A percentile compares a stretch with the other conserved stretches of the same genome.
These are phyloP conservation scores for Thumatha senex DNA, from an alignment of 2,888 invertebrate genomes.

Conservation along the genomic window DNA sequence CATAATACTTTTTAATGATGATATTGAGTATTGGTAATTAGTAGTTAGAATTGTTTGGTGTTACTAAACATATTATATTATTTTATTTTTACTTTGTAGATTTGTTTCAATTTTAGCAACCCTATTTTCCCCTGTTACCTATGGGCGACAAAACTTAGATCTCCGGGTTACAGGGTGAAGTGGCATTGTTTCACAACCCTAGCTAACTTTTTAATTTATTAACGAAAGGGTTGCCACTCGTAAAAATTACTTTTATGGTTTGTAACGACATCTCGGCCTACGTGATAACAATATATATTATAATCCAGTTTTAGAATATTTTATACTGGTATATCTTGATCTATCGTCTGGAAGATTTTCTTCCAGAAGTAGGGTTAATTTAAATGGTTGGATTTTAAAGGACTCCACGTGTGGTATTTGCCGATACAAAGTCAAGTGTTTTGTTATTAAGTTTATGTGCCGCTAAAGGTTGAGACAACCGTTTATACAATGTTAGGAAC, in stretches of 20 bases:
- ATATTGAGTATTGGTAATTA: no score
- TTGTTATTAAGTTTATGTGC: conserved; percentile 69
- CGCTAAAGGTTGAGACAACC: conserved; percentile 70
- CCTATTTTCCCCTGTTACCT: conserved; percentile 44
- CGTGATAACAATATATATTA: conserved; percentile 79
- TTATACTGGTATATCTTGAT: conserved; percentile 41
- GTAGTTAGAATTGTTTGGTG: no score
- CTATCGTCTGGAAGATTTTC: conserved; percentile 19
- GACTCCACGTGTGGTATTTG: conserved; percentile 59
- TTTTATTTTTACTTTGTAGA: no score
- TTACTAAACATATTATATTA: no score
- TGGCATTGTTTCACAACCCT: conserved; percentile 75
- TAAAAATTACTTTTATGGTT: conserved; percentile 84
- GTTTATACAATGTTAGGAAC: conserved; percentile 53
- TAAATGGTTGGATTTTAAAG: conserved; percentile 32
- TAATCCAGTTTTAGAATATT: conserved; percentile 65
- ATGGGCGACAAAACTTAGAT: conserved; percentile 70
- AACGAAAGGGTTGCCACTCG: conserved; percentile 77
- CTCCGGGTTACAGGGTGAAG: conserved; percentile 72
- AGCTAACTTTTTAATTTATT: conserved; percentile 81
- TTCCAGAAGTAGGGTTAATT: conserved; percentile 18
- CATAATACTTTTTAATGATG: no score
- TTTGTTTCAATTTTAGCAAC: conserved; percentile 11
- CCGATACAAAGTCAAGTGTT: conserved; percentile 71
- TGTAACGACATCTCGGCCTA: conserved; percentile 81